Conservation (phyloP, 1,140 invertebrate species). For the Calliopsis andreniformis region DNA sequence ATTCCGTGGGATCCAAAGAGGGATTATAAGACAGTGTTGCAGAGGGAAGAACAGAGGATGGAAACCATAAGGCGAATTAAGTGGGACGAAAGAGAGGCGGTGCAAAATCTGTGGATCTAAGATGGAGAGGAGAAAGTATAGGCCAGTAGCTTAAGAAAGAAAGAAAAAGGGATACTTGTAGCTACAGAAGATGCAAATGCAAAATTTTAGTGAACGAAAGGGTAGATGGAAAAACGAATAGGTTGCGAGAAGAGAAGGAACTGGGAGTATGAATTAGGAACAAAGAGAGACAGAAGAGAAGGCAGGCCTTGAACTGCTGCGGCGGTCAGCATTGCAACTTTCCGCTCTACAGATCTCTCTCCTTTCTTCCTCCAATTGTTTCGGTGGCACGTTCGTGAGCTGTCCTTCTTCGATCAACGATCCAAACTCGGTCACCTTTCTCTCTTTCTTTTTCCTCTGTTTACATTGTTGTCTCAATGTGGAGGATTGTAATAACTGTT, state of each 20-base stretch:
- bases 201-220: slow-evolving; percentile 23
- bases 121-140: neutral
- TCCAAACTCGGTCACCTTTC: neutral
- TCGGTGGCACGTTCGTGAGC: neutral
- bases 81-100: neutral
- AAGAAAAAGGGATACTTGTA: too few species aligned
- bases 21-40: neutral
- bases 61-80: neutral
- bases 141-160: too few species aligned
- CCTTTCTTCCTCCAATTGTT: neutral
- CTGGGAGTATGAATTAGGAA: slow-evolving; percentile 49
- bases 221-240: slow-evolving; percentile 4
- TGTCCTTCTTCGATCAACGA: slow-evolving; percentile 26
- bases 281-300: slow-evolving; percentile 16
- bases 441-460: slow-evolving; percentile 10
- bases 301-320: slow-evolving; percentile 55
- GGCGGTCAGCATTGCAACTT: slow-evolving; percentile 57
- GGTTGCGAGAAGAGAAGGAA: neutral
- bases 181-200: slow-evolving; percentile 8
- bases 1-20: neutral
- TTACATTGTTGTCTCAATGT: slow-evolving; percentile 8
- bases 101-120: neutral
- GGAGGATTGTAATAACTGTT: slow-evolving; percentile 10
- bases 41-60: neutral
- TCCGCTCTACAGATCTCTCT: slow-evolving; percentile 25